Evolutionary conservation across 1,140 invertebrate genomes (phyloP).

Genomic region (Fopius arisanus): DNA sequence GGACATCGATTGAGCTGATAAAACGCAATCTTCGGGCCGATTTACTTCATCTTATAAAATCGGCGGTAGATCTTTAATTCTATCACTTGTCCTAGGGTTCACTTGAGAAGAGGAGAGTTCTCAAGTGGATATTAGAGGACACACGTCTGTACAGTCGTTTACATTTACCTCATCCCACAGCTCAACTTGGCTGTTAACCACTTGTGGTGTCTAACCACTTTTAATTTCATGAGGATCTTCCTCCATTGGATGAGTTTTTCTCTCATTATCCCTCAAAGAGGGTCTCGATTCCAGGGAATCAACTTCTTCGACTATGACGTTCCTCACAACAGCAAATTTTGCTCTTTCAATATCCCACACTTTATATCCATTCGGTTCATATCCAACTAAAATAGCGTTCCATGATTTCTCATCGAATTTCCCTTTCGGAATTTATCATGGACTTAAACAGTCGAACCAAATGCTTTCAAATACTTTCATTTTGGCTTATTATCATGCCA

Average conservation of each 20-base stretch:
- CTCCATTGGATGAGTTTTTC: neutral
- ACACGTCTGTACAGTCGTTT: slow-evolving; percentile 11
- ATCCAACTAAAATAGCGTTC: slow-evolving; percentile 56
- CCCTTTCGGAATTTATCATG: neutral
- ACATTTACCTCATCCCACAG: neutral
- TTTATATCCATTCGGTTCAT: slow-evolving; percentile 60
- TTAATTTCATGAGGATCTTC: slow-evolving; percentile 27
- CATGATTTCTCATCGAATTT: slow-evolving; percentile 58
- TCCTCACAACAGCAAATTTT: slow-evolving; percentile 51
- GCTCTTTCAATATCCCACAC: slow-evolving; percentile 48
- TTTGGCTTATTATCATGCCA: slow-evolving; percentile 61
- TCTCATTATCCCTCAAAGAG: neutral
- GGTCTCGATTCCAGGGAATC: slow-evolving; percentile 47
- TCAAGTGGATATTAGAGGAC: slow-evolving; percentile 10
- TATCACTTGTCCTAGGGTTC: slow-evolving; percentile 39
- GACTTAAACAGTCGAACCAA: slow-evolving; percentile 59
- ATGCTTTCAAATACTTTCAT: slow-evolving; percentile 60
- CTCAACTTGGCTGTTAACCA: neutral
- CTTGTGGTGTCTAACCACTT: slow-evolving; percentile 27
- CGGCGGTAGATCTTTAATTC: slow-evolving; percentile 39
- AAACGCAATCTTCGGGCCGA: slow-evolving; percentile 24
- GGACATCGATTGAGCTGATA: slow-evolving; percentile 30
- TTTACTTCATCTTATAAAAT: slow-evolving; percentile 40
- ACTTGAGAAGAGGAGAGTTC: neutral
- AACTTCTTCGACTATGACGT: slow-evolving; percentile 57